These are phyloP conservation scores for Catostomus latipinnis DNA, from an alignment of 2,797 vertebrate species.

Conservation along the genomic window DNA sequence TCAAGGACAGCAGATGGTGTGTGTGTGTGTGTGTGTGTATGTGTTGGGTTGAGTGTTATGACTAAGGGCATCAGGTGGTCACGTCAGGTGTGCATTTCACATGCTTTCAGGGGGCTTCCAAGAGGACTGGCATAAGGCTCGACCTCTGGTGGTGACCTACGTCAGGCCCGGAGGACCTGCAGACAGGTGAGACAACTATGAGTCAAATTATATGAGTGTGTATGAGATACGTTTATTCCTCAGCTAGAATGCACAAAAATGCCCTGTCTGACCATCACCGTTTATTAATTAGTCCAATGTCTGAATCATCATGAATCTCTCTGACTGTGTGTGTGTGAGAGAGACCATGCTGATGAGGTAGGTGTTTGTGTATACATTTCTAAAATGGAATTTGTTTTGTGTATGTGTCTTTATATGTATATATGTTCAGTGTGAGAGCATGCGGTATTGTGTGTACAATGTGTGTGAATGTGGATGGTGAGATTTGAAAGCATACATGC, in stretches of 20 bases:
- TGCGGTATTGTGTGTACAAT: background rate
- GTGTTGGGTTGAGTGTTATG: conserved; percentile 18
- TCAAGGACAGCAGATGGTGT: background rate
- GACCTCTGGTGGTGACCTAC: conserved; percentile 89
- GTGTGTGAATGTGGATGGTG: conserved; percentile 16
- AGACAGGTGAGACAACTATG: conserved; percentile 84
- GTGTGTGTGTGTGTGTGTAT: conserved; percentile 2
- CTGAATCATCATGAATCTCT: conserved; percentile 17
- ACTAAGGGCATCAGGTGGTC: conserved; percentile 7
- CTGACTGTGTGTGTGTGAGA: background rate
- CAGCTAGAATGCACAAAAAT: background rate
- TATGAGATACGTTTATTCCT: conserved; percentile 15
- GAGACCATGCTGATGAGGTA: background rate
- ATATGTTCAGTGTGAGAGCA: conserved; percentile 29
- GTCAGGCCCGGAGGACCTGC: conserved; percentile 93
- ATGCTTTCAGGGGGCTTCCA: conserved; percentile 89
- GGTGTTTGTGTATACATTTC: background rate
- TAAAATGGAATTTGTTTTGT: background rate
- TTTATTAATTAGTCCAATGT: conserved; percentile 25
- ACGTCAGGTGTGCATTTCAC: conserved; percentile 27
- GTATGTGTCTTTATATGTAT: conserved; percentile 27
- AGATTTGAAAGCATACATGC: conserved; percentile 44
- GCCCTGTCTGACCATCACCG: background rate
- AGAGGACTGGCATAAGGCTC: conserved; percentile 94
- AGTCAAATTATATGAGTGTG: conserved; percentile 29